Evolutionary conservation across 2,888 invertebrate genomes (phyloP).

Genomic region (Frankliniella fusca): DNA sequence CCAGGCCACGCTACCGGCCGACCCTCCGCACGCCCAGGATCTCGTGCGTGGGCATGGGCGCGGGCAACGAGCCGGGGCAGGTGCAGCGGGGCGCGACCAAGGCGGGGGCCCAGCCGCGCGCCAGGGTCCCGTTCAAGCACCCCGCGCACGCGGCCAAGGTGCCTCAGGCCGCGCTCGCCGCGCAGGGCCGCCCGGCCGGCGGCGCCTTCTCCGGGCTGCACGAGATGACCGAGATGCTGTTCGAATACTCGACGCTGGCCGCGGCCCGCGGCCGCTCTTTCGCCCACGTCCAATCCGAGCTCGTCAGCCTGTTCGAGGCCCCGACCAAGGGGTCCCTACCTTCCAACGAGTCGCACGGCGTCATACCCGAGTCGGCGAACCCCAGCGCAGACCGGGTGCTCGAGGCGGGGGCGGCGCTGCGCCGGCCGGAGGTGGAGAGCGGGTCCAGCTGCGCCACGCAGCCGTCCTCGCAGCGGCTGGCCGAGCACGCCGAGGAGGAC

Average conservation of each 20-base stretch:
- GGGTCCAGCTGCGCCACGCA: neutral
- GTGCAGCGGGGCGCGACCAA: neutral
- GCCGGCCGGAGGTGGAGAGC: neutral
- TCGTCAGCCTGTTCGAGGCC: slow-evolving; percentile 2
- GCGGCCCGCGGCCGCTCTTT: neutral
- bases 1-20: neutral
- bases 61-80: neutral
- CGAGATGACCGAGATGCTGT: neutral
- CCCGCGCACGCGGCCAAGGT: neutral
- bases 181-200: neutral
- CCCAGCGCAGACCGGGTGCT: neutral
- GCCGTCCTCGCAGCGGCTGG: neutral
- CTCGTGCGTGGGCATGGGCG: slow-evolving; percentile 5
- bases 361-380: neutral
- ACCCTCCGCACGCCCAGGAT: neutral
- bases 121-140: neutral
- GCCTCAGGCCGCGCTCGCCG: neutral
- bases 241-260: neutral
- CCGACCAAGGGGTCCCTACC: neutral
- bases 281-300: neutral
- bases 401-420: neutral
- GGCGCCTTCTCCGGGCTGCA: neutral
- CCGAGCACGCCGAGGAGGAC: neutral
- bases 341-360: neutral
- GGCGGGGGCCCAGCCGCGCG: neutral